Conservation (phyloP, 2,113 vertebrate genomes). For the Promerops cafer region DNA sequence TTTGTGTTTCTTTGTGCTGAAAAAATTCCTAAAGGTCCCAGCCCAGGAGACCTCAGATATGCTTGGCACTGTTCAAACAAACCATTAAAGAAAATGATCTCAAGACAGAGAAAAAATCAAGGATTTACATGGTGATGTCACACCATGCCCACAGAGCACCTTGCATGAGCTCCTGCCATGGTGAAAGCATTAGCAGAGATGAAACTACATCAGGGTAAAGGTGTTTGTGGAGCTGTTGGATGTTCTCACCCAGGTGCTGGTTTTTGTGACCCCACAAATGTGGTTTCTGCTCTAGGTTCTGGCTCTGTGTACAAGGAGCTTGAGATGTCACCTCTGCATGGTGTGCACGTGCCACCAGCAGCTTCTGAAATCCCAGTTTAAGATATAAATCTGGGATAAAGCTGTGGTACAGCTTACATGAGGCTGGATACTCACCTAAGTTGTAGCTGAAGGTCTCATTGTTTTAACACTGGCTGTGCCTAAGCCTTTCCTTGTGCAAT, state of each 20-base stretch:
- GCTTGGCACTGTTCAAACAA: neutral
- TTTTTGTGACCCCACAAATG: neutral
- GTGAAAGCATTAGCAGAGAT: neutral
- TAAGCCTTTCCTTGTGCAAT: accelerated
- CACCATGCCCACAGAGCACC: neutral
- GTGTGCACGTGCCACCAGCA: accelerated
- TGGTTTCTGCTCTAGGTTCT: neutral
- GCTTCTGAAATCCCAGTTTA: neutral
- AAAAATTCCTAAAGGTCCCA: neutral
- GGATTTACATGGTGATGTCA: neutral
- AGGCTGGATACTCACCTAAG: neutral
- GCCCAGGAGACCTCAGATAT: neutral
- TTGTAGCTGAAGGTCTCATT: neutral
- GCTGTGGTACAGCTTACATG: neutral
- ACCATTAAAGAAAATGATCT: neutral
- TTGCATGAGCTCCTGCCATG: neutral
- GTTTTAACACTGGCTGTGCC: neutral
- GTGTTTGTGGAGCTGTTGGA: neutral
- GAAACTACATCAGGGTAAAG: neutral
- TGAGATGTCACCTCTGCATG: neutral
- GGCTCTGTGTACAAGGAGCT: neutral
- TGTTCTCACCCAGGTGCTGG: neutral
- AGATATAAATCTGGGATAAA: neutral
- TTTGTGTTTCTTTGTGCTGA: neutral
- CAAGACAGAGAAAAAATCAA: neutral